Conservation (phyloP, 2,797 vertebrate genomes). For the Paedocypris micromegethes region DNA sequence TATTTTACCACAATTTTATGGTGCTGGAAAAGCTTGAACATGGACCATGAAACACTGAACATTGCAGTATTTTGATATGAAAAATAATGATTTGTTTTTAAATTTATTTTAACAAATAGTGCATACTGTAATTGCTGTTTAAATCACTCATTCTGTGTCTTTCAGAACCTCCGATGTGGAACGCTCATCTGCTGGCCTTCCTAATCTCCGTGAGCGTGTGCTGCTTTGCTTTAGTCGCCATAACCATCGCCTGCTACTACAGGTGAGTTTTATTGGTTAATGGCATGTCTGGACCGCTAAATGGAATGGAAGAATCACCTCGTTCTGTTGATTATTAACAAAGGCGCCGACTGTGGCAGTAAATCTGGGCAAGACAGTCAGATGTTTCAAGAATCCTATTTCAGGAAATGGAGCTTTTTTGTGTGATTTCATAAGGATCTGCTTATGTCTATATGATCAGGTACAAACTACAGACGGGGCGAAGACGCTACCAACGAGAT, state of each 20-base stretch:
- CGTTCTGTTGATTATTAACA: slow-evolving; percentile 19
- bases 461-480: slow-evolving; percentile 82
- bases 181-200: slow-evolving; percentile 84
- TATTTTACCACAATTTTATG: no score
- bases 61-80: no score
- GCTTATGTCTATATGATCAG: slow-evolving; percentile 57
- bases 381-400: no score
- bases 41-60: no score
- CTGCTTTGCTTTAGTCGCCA: slow-evolving; percentile 83
- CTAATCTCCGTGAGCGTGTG: slow-evolving; percentile 88
- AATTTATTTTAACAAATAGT: no score
- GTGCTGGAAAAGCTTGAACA: no score
- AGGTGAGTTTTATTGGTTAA: slow-evolving; percentile 67
- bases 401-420: no score
- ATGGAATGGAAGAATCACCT: slow-evolving; percentile 9
- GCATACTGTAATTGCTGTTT: no score
- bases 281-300: slow-evolving; percentile 1
- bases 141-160: not conserved
- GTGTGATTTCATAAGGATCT: not conserved
- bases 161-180: slow-evolving; percentile 73
- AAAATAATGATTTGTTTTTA: no score
- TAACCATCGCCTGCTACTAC: slow-evolving; percentile 90
- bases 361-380: slow-evolving; percentile 10
- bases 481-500: slow-evolving; percentile 83
- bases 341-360: not conserved